phyloP scores from a whole-genome alignment of 2,113 vertebrate genomes.

The Peromyscus polionotus region DNA sequence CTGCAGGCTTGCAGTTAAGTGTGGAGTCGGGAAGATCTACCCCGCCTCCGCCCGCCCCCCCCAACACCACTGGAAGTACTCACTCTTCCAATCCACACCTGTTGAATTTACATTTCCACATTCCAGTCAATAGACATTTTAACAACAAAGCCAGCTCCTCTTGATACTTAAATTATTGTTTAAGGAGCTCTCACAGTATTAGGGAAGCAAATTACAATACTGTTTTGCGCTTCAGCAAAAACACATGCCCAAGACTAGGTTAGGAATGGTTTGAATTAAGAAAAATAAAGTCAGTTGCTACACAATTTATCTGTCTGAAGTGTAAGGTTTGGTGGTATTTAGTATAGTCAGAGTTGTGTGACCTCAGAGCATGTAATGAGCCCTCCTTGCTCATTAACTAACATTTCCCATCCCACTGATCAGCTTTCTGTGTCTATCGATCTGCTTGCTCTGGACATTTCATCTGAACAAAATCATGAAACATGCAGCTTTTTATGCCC shows the following conservation, averaged over 20 bases:
- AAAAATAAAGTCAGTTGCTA: background rate
- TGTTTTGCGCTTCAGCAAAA: constrained; percentile 15
- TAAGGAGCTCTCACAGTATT: constrained; percentile 28
- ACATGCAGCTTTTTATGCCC: background rate
- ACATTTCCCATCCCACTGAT: background rate
- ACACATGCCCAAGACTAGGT: background rate
- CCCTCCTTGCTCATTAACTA: background rate
- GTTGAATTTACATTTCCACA: constrained; percentile 56
- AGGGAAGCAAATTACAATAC: background rate
- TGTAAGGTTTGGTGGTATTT: background rate
- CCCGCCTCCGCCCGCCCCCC: background rate
- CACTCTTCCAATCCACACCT: constrained; percentile 51
- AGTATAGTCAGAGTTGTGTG: background rate
- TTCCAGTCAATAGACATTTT: constrained; percentile 6
- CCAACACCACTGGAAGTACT: background rate
- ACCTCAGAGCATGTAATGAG: background rate
- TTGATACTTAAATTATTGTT: constrained; percentile 1
- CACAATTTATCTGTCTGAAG: background rate
- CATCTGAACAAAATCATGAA: background rate
- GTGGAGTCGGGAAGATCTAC: background rate
- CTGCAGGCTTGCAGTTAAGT: background rate
- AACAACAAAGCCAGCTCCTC: constrained; percentile 11
- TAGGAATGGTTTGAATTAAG: background rate
- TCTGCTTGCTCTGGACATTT: background rate
- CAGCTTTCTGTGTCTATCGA: background rate